These are phyloP conservation scores for Lasioglossum figueresi DNA, from an alignment of 2,888 invertebrate species.

Conservation along the genomic window DNA sequence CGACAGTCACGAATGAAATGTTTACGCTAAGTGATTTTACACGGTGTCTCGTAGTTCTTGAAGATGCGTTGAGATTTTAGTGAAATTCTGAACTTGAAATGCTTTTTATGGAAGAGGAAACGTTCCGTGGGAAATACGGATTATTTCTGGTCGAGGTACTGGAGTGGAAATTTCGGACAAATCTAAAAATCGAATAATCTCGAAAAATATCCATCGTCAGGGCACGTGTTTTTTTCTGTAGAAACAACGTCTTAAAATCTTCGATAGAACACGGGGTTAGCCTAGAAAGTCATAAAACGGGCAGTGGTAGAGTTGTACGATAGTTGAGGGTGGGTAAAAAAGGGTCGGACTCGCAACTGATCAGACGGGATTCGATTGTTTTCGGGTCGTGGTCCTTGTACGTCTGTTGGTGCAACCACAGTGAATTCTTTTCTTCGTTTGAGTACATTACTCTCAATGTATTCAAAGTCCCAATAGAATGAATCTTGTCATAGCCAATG, in stretches of 20 bases:
- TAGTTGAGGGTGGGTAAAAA: not conserved
- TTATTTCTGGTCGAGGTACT: not conserved
- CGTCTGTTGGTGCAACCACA: not conserved
- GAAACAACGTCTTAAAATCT: not conserved
- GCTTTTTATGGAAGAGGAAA: not conserved
- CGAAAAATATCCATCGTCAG: not conserved
- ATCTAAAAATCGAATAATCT: not conserved
- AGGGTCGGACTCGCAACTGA: conserved; percentile 25
- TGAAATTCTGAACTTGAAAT: not conserved
- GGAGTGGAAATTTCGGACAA: not conserved
- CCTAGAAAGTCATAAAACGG: conserved; percentile 26
- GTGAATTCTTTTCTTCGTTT: not conserved
- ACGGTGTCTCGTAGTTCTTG: conserved; percentile 3
- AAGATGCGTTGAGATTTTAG: not conserved
- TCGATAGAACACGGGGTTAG: not conserved
- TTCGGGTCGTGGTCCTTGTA: conserved; percentile 33
- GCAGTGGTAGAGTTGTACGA: conserved; percentile 49
- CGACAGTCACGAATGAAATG: not conserved
- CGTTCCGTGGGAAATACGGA: not conserved
- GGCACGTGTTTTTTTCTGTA: not conserved
- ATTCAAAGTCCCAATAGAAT: too few species aligned
- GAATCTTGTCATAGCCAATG: not conserved
- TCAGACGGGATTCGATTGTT: conserved; percentile 64
- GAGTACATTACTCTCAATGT: too few species aligned
- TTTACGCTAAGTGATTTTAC: conserved; percentile 14